Conservation (phyloP, 2,113 vertebrate species). For the Hypanus sabinus region DNA sequence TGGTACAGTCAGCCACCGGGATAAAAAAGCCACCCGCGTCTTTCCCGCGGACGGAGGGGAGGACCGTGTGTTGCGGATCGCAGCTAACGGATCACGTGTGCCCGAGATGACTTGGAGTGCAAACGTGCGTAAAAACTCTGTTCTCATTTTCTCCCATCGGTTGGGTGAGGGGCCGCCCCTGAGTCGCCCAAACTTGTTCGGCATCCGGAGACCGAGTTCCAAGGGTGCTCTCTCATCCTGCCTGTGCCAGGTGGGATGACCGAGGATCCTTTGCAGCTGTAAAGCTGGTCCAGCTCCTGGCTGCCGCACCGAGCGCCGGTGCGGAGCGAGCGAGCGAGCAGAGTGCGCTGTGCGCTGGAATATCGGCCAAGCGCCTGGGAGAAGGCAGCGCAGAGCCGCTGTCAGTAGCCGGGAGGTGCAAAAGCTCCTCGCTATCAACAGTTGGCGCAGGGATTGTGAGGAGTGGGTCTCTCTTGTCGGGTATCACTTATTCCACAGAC, state of each 20-base stretch:
- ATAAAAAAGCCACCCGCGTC: background rate
- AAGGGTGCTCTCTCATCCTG: background rate
- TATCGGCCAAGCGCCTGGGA: too few species aligned
- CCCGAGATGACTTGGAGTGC: constrained; percentile 5
- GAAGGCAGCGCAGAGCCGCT: too few species aligned
- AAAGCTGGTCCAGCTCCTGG: background rate
- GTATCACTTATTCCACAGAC: background rate
- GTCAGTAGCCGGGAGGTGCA: background rate
- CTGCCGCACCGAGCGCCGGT: background rate
- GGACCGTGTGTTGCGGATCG: background rate
- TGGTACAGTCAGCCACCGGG: background rate
- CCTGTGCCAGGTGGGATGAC: background rate
- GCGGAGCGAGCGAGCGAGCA: too few species aligned
- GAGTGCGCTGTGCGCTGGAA: too few species aligned
- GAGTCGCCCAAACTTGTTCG: background rate
- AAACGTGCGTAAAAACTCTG: background rate
- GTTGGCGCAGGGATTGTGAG: background rate
- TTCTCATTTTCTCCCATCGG: background rate
- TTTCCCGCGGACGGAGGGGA: background rate
- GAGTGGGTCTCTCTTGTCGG: background rate
- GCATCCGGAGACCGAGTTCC: background rate
- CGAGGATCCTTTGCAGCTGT: background rate
- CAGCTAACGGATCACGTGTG: constrained; percentile 9
- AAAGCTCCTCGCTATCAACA: background rate
- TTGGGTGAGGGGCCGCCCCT: background rate